A percentile compares a stretch with the other conserved stretches of the same genome.
These are phyloP conservation scores for Drosophila monieri DNA, from an alignment of 2,888 invertebrate species.

Conservation along the genomic window DNA sequence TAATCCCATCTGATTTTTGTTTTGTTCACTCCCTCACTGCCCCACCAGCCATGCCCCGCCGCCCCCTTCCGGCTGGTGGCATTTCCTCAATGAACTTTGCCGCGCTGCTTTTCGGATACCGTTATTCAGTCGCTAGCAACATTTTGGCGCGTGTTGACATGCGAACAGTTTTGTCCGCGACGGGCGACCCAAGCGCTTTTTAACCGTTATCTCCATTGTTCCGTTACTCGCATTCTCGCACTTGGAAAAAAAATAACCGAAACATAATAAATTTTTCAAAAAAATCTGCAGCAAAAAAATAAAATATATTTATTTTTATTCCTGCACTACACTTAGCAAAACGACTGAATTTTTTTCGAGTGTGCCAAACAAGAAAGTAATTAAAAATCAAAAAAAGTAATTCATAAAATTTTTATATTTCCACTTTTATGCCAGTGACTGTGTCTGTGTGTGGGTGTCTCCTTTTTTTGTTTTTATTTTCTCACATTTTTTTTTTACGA, in stretches of 20 bases:
- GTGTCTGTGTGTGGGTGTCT: not conserved
- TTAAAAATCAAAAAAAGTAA: conserved; percentile 9
- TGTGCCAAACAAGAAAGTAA: conserved; percentile 31
- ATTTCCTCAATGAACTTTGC: conserved; percentile 62
- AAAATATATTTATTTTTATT: conserved; percentile 27
- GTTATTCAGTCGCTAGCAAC: conserved; percentile 81
- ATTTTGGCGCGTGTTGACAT: conserved; percentile 84
- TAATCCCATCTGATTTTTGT: conserved; percentile 74
- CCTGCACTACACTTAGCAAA: conserved; percentile 31
- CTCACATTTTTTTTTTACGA: not conserved
- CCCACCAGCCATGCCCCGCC: conserved; percentile 8
- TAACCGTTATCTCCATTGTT: conserved; percentile 71
- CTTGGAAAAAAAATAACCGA: conserved; percentile 34
- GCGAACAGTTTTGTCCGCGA: conserved; percentile 72
- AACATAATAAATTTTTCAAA: conserved; percentile 16
- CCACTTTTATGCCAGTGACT: not conserved
- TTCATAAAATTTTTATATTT: not conserved
- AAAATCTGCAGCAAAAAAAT: conserved; percentile 27
- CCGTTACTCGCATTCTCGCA: conserved; percentile 50
- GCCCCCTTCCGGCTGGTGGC: conserved; percentile 6
- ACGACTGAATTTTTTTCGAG: conserved; percentile 7
- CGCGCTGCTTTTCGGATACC: conserved; percentile 9
- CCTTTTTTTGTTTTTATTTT: not conserved
- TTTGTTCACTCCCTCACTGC: conserved; percentile 32
- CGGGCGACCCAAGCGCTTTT: conserved; percentile 47